These are phyloP conservation scores for Sarotherodon lohbergeri DNA, from an alignment of 2,113 vertebrate genomes.

Conservation along the genomic window DNA sequence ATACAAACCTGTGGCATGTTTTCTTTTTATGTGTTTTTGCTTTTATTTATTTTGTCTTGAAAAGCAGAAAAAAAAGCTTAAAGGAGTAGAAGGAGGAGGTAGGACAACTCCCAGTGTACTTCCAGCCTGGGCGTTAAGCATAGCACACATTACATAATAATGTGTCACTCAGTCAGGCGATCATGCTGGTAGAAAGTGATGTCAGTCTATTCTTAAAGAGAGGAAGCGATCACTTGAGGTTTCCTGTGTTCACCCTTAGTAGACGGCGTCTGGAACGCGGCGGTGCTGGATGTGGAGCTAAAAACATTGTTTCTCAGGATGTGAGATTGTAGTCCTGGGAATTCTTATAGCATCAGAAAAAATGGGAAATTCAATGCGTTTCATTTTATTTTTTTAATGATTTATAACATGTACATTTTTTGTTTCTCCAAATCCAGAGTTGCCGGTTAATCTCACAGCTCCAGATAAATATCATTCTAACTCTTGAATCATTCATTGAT, in stretches of 20 bases:
- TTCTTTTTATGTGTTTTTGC: neutral
- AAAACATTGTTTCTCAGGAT: slow-evolving; percentile 17
- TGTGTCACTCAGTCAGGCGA: slow-evolving; percentile 40
- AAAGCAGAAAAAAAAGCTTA: neutral
- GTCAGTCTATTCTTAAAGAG: slow-evolving; percentile 56
- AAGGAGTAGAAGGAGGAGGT: neutral
- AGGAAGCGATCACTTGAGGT: slow-evolving; percentile 57
- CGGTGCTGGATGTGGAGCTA: neutral
- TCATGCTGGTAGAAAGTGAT: slow-evolving; percentile 46
- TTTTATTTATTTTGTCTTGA: neutral
- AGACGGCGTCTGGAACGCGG: neutral
- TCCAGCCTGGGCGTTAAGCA: slow-evolving; percentile 15
- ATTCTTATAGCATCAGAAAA: neutral
- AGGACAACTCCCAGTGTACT: slow-evolving; percentile 9
- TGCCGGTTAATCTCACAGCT: neutral
- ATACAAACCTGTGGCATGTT: slow-evolving; percentile 1
- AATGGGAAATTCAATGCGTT: neutral
- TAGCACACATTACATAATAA: slow-evolving; percentile 6
- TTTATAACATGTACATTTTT: neutral
- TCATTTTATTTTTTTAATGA: neutral
- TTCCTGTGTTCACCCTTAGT: slow-evolving; percentile 44
- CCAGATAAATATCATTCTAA: neutral
- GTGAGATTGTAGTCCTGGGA: neutral
- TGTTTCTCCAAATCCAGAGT: neutral
- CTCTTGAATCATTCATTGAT: neutral